phyloP scores from a whole-genome alignment of 2,797 vertebrate genomes.

The Trematomus bernacchii region DNA sequence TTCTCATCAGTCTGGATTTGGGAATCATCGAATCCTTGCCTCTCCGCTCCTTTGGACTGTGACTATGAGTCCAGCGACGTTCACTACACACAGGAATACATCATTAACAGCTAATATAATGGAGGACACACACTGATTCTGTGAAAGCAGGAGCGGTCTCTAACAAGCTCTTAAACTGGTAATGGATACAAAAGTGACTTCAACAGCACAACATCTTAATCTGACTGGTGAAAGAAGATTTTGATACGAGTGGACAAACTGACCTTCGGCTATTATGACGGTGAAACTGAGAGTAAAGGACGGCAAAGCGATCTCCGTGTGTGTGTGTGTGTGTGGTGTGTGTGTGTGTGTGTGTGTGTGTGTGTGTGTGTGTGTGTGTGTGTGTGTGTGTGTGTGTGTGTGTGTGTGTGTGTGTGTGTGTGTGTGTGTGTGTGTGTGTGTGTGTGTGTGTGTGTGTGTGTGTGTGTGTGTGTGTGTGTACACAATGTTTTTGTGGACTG shows the following conservation, averaged over 20 bases:
- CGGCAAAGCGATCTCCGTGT: conserved; percentile 10
- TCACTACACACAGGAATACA: conserved; percentile 16
- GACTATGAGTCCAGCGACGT: conserved; percentile 15
- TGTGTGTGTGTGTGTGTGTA: conserved; percentile 24
- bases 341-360: conserved; percentile 23
- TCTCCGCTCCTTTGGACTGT: conserved; percentile 15
- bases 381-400: conserved; percentile 15
- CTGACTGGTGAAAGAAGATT: not conserved
- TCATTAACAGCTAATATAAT: not conserved
- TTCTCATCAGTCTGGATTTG: conserved; percentile 31
- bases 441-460: conserved; percentile 18
- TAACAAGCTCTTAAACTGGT: not conserved
- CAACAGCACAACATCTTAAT: conserved; percentile 1
- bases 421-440: conserved; percentile 21
- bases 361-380: conserved; percentile 16
- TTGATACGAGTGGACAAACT: conserved; percentile 15
- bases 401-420: conserved; percentile 22
- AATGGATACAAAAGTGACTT: conserved; percentile 11
- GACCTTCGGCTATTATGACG: not conserved
- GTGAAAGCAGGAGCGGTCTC: conserved; percentile 1
- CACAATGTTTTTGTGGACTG: conserved; percentile 30
- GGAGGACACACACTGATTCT: conserved; percentile 19
- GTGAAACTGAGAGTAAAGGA: conserved; percentile 20
- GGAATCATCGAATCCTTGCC: not conserved
- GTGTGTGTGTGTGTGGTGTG: conserved; percentile 14